A percentile compares a stretch with the other conserved stretches of the same genome.
Conservation (phyloP, 2,888 invertebrate species). For the Nephrotoma flavescens region DNA sequence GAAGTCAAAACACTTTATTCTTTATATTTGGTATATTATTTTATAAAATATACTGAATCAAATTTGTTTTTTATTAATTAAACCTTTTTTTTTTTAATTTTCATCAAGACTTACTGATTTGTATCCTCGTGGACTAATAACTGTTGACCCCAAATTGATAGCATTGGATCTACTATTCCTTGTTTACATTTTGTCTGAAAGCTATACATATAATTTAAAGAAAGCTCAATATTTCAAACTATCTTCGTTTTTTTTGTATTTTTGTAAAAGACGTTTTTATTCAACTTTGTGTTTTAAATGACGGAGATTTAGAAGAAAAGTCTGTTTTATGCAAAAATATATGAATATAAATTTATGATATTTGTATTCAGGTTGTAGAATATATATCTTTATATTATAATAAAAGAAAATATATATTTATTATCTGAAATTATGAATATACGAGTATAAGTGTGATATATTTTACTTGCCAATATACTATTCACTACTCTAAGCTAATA, state of each 20-base stretch:
- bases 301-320: not conserved
- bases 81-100: not conserved
- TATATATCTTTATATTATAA: not conserved
- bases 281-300: not conserved
- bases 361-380: not conserved
- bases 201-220: constrained; percentile 31
- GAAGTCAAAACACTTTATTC: not conserved
- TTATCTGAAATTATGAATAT: not conserved
- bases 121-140: constrained; percentile 95
- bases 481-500: not conserved
- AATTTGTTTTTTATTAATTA: not conserved
- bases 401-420: not conserved
- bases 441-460: not conserved
- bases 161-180: constrained; percentile 97
- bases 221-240: not conserved
- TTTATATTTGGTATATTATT: not conserved
- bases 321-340: not conserved
- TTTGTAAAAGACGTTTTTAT: not conserved
- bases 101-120: constrained; percentile 69
- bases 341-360: not conserved
- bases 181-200: constrained; percentile 82
- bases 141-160: constrained; percentile 96
- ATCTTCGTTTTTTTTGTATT: not conserved
- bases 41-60: not conserved
- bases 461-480: not conserved